Evolutionary conservation across 2,113 vertebrate species (phyloP).

Genomic region (Cochlearius cochlearius): DNA sequence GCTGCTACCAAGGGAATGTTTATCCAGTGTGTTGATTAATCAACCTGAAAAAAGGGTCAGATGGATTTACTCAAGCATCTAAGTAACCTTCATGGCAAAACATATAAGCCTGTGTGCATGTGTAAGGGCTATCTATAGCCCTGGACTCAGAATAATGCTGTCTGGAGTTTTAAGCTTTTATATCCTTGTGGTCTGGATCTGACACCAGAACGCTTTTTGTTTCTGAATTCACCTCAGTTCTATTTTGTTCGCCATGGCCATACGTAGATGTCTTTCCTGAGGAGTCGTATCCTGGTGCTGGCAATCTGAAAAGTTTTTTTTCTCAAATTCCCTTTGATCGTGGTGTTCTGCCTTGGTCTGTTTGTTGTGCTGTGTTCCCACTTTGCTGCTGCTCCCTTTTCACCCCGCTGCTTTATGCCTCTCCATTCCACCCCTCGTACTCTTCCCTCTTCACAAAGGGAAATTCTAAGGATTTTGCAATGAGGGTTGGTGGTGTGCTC

Average conservation of each 20-base stretch:
- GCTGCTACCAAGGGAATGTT: not conserved
- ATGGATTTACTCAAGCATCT: not conserved
- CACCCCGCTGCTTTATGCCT: not conserved
- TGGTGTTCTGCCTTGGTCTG: not conserved
- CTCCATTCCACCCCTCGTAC: accelerated
- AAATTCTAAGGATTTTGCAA: not conserved
- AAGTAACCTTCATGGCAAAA: slow-evolving; percentile 2
- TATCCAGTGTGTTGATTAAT: not conserved
- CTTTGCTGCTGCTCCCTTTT: not conserved
- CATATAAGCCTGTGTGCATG: not conserved
- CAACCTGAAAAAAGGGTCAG: slow-evolving; percentile 38
- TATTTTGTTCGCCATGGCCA: not conserved
- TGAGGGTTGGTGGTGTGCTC: not conserved
- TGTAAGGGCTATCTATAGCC: not conserved
- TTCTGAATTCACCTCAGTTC: not conserved
- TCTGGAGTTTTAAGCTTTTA: not conserved
- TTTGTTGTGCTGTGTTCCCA: not conserved
- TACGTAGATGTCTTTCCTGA: not conserved
- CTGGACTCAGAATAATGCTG: not conserved
- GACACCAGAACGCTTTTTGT: not conserved
- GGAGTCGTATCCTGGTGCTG: not conserved
- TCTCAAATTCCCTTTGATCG: not conserved
- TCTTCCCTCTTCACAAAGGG: not conserved
- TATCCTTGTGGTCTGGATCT: not conserved
- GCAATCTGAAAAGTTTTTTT: not conserved